Base-by-base conservation (phyloP, 2,888 invertebrate species). In the Sphaerophoria rueppellii region DNA sequence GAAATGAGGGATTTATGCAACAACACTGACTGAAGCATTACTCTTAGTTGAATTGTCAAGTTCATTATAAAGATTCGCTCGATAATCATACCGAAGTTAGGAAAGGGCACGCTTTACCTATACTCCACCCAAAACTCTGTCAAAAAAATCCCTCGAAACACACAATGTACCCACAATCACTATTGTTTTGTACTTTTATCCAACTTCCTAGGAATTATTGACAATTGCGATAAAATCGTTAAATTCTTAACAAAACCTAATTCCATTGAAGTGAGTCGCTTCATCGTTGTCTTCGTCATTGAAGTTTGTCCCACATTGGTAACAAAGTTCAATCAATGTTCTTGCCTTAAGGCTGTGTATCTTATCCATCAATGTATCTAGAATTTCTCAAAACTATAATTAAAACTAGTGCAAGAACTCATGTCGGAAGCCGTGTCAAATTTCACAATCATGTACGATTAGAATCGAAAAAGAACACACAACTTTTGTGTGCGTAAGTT, bases 401-500 rank as follows among this genome's bases (percentile, higher is more conserved):
- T 37, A 54, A 54, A 67, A 67, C 37, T 52, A 65, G 37, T 52
- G 4, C 65, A 65, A 52, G n/a, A 37, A 67, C 16, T 67, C 9
- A 40, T 67, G 54, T 54, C 54, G 67, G 67, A 43, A 67, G 67
- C 54, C 67, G 4, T 67, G 40, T 54, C 24, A 3, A 67, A 67
- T 67, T 67, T 54, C 67, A 67, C 67, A 67, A 67, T 67, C 24
- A 67, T 54, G 37, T 14, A 40, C 52, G 52, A 67, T 67, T 67
- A 67, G 12, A 52, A 67, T 67, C 67, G n/a, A 32, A 54, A 54
- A 7, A 61, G 32, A 35, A 5, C 24, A 7, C 7, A n/a, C 37
- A 52, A 24, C 67, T 67, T 50, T 40, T 54, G 52, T 24, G 40
- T 67, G 67, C 67, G 67, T 67, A 67, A 67, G 40, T 67, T 54